phyloP scores from a whole-genome alignment of 92 coral and sea anemone genomes.

The Epizoanthus stellaris region DNA sequence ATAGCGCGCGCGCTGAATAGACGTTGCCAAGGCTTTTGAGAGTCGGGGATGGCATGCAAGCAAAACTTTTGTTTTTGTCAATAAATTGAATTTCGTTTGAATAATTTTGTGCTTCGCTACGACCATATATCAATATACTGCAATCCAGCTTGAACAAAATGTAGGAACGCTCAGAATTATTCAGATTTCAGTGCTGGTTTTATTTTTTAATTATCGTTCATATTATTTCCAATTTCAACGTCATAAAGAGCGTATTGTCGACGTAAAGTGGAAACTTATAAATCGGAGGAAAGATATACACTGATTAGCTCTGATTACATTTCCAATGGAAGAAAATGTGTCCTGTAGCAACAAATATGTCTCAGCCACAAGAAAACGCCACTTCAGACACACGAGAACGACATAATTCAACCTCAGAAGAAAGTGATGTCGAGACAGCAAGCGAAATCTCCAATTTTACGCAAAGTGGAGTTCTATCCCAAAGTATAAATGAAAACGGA shows the following conservation, averaged over 20 bases:
- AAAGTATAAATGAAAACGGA: background rate
- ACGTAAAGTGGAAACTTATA: background rate
- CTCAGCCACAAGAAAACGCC: background rate
- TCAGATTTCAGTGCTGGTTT: background rate
- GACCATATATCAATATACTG: background rate
- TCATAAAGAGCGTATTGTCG: background rate
- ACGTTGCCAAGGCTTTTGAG: slow-evolving; percentile 19
- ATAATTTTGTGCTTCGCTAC: slow-evolving; percentile 17
- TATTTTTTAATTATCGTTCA: background rate
- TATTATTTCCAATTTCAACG: slow-evolving; percentile 4
- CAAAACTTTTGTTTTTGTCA: slow-evolving; percentile 20
- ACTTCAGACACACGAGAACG: background rate
- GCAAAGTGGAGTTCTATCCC: background rate
- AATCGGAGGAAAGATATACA: background rate
- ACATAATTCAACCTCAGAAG: background rate
- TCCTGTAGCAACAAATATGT: slow-evolving; percentile 29
- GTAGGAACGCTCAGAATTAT: background rate
- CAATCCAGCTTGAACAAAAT: background rate
- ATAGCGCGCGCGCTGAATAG: background rate
- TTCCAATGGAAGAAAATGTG: background rate
- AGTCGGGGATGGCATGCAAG: background rate
- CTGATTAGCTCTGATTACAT: no score
- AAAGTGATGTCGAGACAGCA: slow-evolving; percentile 12
- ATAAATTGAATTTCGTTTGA: slow-evolving; percentile 8
- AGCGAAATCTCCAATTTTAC: background rate